phyloP scores from a whole-genome alignment of 2,797 vertebrate species.

The Sparus aurata region DNA sequence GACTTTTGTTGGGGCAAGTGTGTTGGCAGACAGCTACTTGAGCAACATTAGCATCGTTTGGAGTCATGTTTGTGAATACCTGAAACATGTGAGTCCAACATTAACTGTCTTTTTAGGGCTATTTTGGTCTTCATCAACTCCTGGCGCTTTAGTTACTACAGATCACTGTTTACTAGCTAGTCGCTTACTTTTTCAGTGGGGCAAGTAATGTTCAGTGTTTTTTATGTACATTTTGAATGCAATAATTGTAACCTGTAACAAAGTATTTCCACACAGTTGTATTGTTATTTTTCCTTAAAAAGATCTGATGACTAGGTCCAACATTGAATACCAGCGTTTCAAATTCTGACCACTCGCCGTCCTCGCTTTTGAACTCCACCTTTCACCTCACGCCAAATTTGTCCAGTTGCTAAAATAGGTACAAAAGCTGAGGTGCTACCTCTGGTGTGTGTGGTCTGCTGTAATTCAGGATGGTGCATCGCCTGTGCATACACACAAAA shows the following conservation, averaged over 20 bases:
- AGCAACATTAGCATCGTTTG: neutral
- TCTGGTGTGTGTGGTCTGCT: slow-evolving; percentile 75
- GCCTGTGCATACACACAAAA: slow-evolving; percentile 46
- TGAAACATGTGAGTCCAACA: neutral
- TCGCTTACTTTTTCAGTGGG: neutral
- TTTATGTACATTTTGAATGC: no score
- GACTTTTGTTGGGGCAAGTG: neutral
- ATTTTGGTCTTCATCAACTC: slow-evolving; percentile 5
- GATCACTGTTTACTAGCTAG: neutral
- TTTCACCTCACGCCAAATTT: slow-evolving; percentile 51
- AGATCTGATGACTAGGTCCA: no score
- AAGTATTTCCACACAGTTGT: no score
- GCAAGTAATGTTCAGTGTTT: neutral
- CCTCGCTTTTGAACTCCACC: slow-evolving; percentile 51
- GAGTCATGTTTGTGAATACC: neutral
- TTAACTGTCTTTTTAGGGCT: neutral
- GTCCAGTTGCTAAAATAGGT: slow-evolving; percentile 57
- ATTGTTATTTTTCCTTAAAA: no score
- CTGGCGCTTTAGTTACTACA: neutral
- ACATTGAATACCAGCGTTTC: neutral
- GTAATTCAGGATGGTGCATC: slow-evolving; percentile 57
- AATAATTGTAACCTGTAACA: no score
- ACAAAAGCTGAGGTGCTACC: slow-evolving; percentile 60
- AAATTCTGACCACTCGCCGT: slow-evolving; percentile 26
- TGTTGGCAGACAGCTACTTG: neutral